Base-by-base conservation (phyloP, 2,888 invertebrate species). In the Autographa pulchrina region DNA sequence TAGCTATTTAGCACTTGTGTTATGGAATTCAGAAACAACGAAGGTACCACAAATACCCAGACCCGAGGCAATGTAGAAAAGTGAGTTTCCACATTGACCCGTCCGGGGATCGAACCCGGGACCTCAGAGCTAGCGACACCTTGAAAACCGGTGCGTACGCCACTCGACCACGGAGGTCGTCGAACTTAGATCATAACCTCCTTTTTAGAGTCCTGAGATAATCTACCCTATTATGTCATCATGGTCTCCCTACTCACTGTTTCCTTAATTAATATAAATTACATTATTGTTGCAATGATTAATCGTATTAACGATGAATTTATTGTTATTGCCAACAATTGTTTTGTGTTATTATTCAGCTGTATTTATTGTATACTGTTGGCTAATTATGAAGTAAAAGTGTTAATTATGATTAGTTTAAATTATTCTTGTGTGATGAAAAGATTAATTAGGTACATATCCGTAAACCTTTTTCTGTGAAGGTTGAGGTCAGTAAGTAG, bases 181-280 rank as follows among this genome's bases (percentile, higher is more conserved):
- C n/a, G n/a, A n/a, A n/a, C n/a, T n/a, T n/a, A n/a, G n/a, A n/a
- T n/a, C n/a, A n/a, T n/a, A 25, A 11, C 25, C 5, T 25, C 5
- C 3, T 5, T 25, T 52, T 20, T 61, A 32, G 32, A 48, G 62
- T 65, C 20, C 62, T 7, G 52, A 41, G 48, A 83, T 78, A 73
- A 72, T 82, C 82, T 72, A 14, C 32, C 32, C 65, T 62, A 75
- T 73, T 71, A 62, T n/a, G 5, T 41, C 9, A 48, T 38, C 59
- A 7, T 82, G 82, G 82, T 77, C 72, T 8, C 74, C 41, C 77
- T 82, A 82, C 60, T 62, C 48, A n/a, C 54, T 61, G 75, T 74
- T 75, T 82, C 83, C 85, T 84, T 90, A 91, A 92, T 92, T 92
- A 90, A 91, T 92, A 91, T 91, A 90, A 91, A 92, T 92, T 88